A percentile compares a stretch with the other conserved stretches of the same genome.
phyloP scores from a whole-genome alignment of 2,797 vertebrate genomes.

The Brachymystax lenok region DNA sequence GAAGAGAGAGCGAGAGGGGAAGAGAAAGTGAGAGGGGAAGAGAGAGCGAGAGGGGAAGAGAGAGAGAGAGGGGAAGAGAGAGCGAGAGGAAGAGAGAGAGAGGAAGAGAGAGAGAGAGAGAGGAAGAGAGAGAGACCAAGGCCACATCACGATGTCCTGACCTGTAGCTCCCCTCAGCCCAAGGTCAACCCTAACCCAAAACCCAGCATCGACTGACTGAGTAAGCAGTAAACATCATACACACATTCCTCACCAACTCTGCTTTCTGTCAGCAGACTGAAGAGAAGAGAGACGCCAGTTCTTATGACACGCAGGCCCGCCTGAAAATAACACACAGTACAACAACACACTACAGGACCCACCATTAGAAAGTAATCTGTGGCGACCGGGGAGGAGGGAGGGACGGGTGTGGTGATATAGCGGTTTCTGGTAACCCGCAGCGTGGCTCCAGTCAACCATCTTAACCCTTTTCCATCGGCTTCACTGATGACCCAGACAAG shows the following conservation, averaged over 20 bases:
- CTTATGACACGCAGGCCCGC: slow-evolving; percentile 34
- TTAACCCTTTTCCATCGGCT: neutral
- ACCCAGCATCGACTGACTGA: too few species aligned
- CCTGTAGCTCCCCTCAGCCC: too few species aligned
- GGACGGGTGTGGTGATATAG: slow-evolving; percentile 19
- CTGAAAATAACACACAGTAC: slow-evolving; percentile 35
- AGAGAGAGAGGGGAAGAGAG: too few species aligned
- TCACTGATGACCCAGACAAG: neutral
- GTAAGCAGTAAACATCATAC: neutral
- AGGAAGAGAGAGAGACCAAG: too few species aligned
- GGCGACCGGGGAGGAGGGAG: neutral
- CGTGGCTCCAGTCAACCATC: slow-evolving; percentile 2
- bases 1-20: neutral
- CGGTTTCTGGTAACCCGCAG: slow-evolving; percentile 32
- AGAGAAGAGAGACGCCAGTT: slow-evolving; percentile 34
- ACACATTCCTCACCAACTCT: slow-evolving; percentile 40
- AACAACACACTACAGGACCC: neutral
- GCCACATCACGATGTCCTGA: too few species aligned
- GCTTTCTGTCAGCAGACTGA: slow-evolving; percentile 40
- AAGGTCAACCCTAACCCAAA: too few species aligned
- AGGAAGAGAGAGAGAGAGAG: too few species aligned
- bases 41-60: too few species aligned
- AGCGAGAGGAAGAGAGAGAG: too few species aligned
- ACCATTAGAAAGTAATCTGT: slow-evolving; percentile 1
- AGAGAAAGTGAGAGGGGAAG: too few species aligned